phyloP scores from a whole-genome alignment of 2,113 vertebrate genomes.

The Pelvicachromis taeniatus region DNA sequence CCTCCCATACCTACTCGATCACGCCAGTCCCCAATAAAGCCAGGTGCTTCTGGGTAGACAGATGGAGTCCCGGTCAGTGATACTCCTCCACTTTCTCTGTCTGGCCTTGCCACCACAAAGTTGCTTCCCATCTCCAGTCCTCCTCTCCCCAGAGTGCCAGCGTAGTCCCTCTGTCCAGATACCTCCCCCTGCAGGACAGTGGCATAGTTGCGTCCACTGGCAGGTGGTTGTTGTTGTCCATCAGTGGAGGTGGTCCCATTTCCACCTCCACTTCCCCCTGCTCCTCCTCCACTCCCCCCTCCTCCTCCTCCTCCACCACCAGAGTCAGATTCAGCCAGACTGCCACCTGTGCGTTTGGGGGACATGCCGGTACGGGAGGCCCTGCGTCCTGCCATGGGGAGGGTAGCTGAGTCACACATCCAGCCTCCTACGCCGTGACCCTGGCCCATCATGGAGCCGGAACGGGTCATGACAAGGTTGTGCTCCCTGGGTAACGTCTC shows the following conservation, averaged over 20 bases:
- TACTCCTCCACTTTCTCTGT: slow-evolving; percentile 66
- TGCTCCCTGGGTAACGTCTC: slow-evolving; percentile 65
- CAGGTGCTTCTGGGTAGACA: slow-evolving; percentile 64
- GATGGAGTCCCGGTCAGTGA: slow-evolving; percentile 58
- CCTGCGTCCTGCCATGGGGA: slow-evolving; percentile 67
- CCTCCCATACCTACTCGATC: slow-evolving; percentile 70
- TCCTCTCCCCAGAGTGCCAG: slow-evolving; percentile 64
- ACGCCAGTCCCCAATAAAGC: slow-evolving; percentile 73
- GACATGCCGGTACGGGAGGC: slow-evolving; percentile 54
- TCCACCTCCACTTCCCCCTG: background rate
- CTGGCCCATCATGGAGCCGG: slow-evolving; percentile 63
- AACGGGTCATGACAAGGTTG: slow-evolving; percentile 74
- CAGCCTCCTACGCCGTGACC: slow-evolving; percentile 55
- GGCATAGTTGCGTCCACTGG: slow-evolving; percentile 52
- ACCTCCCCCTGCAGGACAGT: slow-evolving; percentile 59
- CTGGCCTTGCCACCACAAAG: slow-evolving; percentile 69
- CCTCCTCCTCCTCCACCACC: slow-evolving; percentile 9
- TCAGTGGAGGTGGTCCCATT: slow-evolving; percentile 21
- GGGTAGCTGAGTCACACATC: slow-evolving; percentile 70
- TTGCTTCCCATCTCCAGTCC: slow-evolving; percentile 75
- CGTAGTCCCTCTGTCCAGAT: slow-evolving; percentile 62
- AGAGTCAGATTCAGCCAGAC: slow-evolving; percentile 40
- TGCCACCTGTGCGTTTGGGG: slow-evolving; percentile 43
- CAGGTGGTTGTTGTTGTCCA: slow-evolving; percentile 50
- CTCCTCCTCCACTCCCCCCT: background rate